Evolutionary conservation across 2,888 invertebrate species (phyloP).

Genomic region (Marasmarcha lunaedactyla): DNA sequence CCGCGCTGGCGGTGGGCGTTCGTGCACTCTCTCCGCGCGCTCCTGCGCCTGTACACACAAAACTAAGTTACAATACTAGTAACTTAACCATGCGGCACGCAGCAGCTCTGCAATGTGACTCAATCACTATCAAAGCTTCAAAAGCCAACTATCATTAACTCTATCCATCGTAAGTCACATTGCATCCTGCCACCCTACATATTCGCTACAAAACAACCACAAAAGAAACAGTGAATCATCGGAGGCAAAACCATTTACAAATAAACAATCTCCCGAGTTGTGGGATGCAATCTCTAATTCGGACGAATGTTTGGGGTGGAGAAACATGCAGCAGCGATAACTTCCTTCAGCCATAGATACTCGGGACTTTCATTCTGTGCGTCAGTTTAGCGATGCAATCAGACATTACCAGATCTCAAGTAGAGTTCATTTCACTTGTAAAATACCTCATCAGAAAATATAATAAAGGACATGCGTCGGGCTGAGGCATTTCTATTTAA

Average conservation of each 20-base stretch:
- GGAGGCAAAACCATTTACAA: slow-evolving; percentile 17
- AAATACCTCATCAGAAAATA: slow-evolving; percentile 30
- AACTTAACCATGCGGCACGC: neutral
- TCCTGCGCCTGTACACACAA: slow-evolving; percentile 50
- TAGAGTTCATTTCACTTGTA: slow-evolving; percentile 26
- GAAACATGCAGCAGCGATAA: slow-evolving; percentile 60
- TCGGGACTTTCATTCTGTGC: slow-evolving; percentile 33
- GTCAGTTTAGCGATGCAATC: slow-evolving; percentile 36
- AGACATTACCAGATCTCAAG: slow-evolving; percentile 14
- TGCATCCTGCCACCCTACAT: slow-evolving; percentile 18
- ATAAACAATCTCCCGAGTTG: slow-evolving; percentile 25
- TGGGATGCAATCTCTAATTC: slow-evolving; percentile 44
- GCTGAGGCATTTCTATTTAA: slow-evolving; percentile 64
- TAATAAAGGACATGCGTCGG: slow-evolving; percentile 56
- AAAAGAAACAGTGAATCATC: slow-evolving; percentile 19
- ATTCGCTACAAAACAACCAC: slow-evolving; percentile 23
- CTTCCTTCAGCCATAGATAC: slow-evolving; percentile 35
- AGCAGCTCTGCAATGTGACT: slow-evolving; percentile 9
- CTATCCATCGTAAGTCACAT: slow-evolving; percentile 21
- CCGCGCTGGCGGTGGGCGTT: slow-evolving; percentile 81
- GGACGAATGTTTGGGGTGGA: slow-evolving; percentile 38
- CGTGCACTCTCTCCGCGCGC: slow-evolving; percentile 53
- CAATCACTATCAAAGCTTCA: slow-evolving; percentile 2
- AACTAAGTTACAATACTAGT: neutral
- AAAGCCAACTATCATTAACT: neutral